Percentiles rank a stretch among this genome's conserved stretches.
Conservation (phyloP, 2,888 invertebrate species). For the Idaea biselata region DNA sequence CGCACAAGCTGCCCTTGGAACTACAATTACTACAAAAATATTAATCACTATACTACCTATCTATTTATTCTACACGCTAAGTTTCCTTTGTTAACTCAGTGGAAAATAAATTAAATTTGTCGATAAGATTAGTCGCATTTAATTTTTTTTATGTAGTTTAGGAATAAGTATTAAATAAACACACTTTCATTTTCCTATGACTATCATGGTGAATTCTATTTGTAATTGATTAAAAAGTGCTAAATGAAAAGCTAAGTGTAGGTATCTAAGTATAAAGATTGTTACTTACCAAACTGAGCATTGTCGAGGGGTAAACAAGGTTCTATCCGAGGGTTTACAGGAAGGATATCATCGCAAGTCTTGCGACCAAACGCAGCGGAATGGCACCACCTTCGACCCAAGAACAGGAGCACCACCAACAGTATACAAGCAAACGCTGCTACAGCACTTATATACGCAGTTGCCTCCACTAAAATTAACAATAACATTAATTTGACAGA, state of each 20-base stretch:
- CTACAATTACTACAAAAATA: slow-evolving; percentile 43
- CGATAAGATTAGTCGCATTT: not conserved
- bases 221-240: not conserved
- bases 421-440: slow-evolving; percentile 91
- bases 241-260: not conserved
- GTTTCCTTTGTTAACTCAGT: slow-evolving; percentile 32
- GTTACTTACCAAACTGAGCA: slow-evolving; percentile 67
- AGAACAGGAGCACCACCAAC: slow-evolving; percentile 91
- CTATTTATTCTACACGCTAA: slow-evolving; percentile 39
- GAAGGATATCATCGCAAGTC: slow-evolving; percentile 67
- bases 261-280: not conserved
- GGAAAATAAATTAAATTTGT: not conserved
- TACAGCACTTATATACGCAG: slow-evolving; percentile 93
- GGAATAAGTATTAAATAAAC: not conserved
- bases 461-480: slow-evolving; percentile 85
- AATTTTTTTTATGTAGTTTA: not conserved
- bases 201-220: not conserved
- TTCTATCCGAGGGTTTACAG: slow-evolving; percentile 66
- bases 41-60: slow-evolving; percentile 27
- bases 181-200: not conserved
- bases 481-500: not conserved
- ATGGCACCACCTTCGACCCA: slow-evolving; percentile 86
- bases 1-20: slow-evolving; percentile 45
- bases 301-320: slow-evolving; percentile 61
- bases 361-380: slow-evolving; percentile 61